Evolutionary conservation across 2,888 invertebrate genomes (phyloP).

Genomic region (Cephus rjabovi): DNA sequence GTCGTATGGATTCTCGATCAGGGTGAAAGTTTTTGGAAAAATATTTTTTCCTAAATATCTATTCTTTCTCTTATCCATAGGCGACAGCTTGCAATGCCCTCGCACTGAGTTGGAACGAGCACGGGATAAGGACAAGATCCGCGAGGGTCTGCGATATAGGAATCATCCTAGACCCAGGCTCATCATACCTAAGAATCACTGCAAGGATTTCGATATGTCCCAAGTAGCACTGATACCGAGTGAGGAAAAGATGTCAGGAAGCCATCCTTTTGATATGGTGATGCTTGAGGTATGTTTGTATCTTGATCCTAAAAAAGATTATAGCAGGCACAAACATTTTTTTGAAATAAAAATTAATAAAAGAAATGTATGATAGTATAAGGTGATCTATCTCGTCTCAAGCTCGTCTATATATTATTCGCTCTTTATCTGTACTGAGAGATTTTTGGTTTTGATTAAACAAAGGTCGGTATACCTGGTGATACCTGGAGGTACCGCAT

Average conservation of each 20-base stretch:
- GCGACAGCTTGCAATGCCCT: conserved; percentile 33
- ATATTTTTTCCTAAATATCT: background rate
- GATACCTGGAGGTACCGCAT: conserved; percentile 79
- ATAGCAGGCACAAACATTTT: background rate
- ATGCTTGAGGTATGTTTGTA: conserved; percentile 48
- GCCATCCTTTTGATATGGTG: conserved; percentile 39
- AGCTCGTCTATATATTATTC: background rate
- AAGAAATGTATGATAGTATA: background rate
- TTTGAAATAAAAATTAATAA: background rate
- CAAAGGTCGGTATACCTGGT: conserved; percentile 73
- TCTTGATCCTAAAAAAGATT: background rate
- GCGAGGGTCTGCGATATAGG: conserved; percentile 33
- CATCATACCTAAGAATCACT: conserved; percentile 12
- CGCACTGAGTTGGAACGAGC: conserved; percentile 30
- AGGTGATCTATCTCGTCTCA: background rate
- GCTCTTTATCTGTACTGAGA: background rate
- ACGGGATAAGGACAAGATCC: conserved; percentile 30
- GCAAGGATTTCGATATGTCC: conserved; percentile 36
- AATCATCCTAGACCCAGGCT: conserved; percentile 28
- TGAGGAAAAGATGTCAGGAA: conserved; percentile 22
- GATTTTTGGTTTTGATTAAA: background rate
- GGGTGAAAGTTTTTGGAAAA: background rate
- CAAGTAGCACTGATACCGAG: conserved; percentile 41
- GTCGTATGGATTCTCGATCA: background rate
- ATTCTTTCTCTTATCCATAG: conserved; percentile 30